phyloP scores from a whole-genome alignment of 1,140 invertebrate genomes.

The Caerostris extrusa region DNA sequence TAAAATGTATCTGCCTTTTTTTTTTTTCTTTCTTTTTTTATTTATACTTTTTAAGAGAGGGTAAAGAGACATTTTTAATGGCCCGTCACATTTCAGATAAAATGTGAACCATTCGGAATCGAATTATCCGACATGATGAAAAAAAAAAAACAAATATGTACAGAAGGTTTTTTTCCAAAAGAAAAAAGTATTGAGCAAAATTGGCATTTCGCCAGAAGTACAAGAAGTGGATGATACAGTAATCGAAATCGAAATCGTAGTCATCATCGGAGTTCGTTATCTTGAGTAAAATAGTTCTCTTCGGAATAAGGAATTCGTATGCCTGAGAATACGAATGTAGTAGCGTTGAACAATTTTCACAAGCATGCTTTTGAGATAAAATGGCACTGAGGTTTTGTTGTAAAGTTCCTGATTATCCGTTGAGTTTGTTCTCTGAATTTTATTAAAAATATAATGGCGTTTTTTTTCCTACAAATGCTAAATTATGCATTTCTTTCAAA shows the following conservation, averaged over 20 bases:
- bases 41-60: background rate
- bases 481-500: too few relatives aligned
- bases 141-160: slow-evolving; percentile 53
- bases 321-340: too few relatives aligned
- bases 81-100: slow-evolving; percentile 42
- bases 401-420: too few relatives aligned
- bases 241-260: slow-evolving; percentile 43
- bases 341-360: too few relatives aligned
- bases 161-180: too few relatives aligned
- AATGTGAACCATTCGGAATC: slow-evolving; percentile 59
- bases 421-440: too few relatives aligned
- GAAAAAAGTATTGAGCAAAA: slow-evolving; percentile 32
- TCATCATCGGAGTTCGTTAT: background rate
- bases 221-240: background rate
- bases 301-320: background rate
- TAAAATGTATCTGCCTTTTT: background rate
- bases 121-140: slow-evolving; percentile 49
- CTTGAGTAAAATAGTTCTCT: background rate
- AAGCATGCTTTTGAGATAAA: too few relatives aligned
- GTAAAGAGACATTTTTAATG: slow-evolving; percentile 40
- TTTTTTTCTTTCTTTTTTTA: background rate
- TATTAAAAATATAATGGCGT: too few relatives aligned
- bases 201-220: slow-evolving; percentile 36
- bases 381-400: too few relatives aligned
- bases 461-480: too few relatives aligned